Evolutionary conservation across 2,113 vertebrate genomes (phyloP), one percentile per base, ranked within the genome.

Genomic region (Enhydra lutris): DNA sequence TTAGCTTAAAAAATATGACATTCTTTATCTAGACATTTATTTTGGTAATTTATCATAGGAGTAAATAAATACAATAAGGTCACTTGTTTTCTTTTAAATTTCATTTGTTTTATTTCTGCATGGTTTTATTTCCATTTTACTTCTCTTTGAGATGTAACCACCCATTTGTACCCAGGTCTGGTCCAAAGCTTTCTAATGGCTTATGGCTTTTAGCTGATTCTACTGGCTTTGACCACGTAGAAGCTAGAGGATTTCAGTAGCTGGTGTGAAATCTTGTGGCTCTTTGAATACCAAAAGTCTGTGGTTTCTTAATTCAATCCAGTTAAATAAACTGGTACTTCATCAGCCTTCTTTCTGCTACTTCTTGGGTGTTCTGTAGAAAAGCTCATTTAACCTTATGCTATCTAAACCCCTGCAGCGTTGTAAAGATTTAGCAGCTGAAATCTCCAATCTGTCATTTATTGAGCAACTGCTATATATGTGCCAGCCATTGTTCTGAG

Each of bases 11-110:
- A 84, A 74, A 8, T 74, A 17, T 34, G 69, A 42, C 29, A 3
- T 73, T 81, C 59, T 50, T 74, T 87, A 65, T 76, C 14, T 76
- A 90, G 61, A 71, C 10, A 63, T 73, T 93, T 82, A 95, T 78
- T 87, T 96, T 89, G 47, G 52, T 71, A 55, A 42, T 87, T 82
- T 93, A 45, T 96, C 50, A n/a, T 78, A 78, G 42, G 2, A 18
- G 4, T 86, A 95, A 76, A 36, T 71, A 47, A 83, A 67, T 67
- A 14, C 6, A 59, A 3, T 36, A 50, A 80, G 24, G 45, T 73
- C 24, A 52, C 39, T 69, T 71, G 86, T 90, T 47, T 86, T 96
- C 71, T 52, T 67, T 90, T 85, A 69, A 86, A 96, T n/a, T 95
- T 85, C 18, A 50, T 78, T 79, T 95, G 23, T 65, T 83, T 59